Percentiles rank a stretch among this genome's conserved stretches.
phyloP scores from a whole-genome alignment of 2,113 vertebrate species.

The Ranitomeya imitator region DNA sequence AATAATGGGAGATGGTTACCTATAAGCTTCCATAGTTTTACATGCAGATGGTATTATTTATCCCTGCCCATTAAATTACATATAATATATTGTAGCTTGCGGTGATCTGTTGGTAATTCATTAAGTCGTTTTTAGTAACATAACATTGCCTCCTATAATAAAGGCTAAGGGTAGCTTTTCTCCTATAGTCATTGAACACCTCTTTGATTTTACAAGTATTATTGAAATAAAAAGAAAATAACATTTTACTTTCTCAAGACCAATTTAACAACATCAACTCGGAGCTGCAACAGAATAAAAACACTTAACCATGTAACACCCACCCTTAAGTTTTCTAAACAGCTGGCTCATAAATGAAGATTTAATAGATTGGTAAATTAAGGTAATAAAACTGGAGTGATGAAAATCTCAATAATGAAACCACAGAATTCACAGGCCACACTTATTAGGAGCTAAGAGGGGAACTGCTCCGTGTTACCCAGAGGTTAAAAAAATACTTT shows the following conservation, averaged over 20 bases:
- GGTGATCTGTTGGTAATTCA: slow-evolving; percentile 17
- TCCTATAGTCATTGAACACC: background rate
- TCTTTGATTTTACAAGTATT: slow-evolving; percentile 20
- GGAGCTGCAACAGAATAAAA: slow-evolving; percentile 38
- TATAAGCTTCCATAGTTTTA: background rate
- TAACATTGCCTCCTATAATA: slow-evolving; percentile 30
- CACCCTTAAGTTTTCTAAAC: slow-evolving; percentile 46
- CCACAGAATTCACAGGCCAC: slow-evolving; percentile 44
- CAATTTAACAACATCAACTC: slow-evolving; percentile 20
- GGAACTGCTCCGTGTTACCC: slow-evolving; percentile 19
- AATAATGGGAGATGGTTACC: background rate
- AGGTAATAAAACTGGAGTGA: slow-evolving; percentile 49
- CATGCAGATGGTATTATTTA: slow-evolving; percentile 22
- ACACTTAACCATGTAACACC: slow-evolving; percentile 40
- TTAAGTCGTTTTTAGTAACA: background rate
- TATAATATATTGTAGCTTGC: background rate
- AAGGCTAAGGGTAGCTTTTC: background rate
- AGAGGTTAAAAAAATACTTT: slow-evolving; percentile 33
- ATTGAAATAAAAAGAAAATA: slow-evolving; percentile 31
- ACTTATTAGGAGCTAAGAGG: slow-evolving; percentile 23
- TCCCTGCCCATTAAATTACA: slow-evolving; percentile 2
- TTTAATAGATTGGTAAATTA: slow-evolving; percentile 55
- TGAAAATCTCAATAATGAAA: slow-evolving; percentile 52
- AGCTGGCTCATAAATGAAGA: slow-evolving; percentile 49
- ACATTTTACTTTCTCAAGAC: background rate